Percentiles rank a stretch among this genome's conserved stretches.
Evolutionary conservation across 2,797 vertebrate genomes (phyloP).

Genomic region (Myotis daubentonii): DNA sequence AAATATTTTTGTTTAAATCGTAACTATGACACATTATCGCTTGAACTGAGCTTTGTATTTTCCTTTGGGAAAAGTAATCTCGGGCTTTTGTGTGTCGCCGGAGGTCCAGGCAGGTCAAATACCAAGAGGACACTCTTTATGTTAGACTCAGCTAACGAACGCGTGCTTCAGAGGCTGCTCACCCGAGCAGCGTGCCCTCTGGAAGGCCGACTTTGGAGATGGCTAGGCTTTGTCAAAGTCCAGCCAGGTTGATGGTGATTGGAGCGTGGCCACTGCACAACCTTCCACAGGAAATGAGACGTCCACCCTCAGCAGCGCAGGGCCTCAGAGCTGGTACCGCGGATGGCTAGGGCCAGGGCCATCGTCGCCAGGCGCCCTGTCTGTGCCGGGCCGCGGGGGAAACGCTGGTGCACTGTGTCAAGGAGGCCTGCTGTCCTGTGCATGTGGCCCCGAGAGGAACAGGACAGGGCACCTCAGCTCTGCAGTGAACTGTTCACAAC

Average conservation of each 20-base stretch:
- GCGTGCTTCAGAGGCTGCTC: background rate
- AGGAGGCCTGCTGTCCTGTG: background rate
- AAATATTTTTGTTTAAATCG: background rate
- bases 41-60: background rate
- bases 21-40: background rate
- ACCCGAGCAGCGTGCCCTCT: background rate
- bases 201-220: background rate
- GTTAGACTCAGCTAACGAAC: background rate
- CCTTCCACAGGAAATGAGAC: background rate
- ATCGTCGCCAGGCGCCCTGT: background rate
- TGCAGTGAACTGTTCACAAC: background rate
- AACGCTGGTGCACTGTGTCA: background rate
- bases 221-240: background rate
- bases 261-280: background rate
- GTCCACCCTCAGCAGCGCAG: background rate
- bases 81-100: background rate
- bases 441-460: background rate
- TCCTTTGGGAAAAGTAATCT: background rate
- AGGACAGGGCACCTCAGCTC: conserved; percentile 48
- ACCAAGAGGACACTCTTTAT: background rate
- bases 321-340: conserved; percentile 46
- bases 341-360: background rate
- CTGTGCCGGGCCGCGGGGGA: background rate
- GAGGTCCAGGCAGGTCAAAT: background rate
- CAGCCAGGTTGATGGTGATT: background rate